Evolutionary conservation across 2,113 vertebrate species (phyloP).

Genomic region (Nerophis lumbriciformis): DNA sequence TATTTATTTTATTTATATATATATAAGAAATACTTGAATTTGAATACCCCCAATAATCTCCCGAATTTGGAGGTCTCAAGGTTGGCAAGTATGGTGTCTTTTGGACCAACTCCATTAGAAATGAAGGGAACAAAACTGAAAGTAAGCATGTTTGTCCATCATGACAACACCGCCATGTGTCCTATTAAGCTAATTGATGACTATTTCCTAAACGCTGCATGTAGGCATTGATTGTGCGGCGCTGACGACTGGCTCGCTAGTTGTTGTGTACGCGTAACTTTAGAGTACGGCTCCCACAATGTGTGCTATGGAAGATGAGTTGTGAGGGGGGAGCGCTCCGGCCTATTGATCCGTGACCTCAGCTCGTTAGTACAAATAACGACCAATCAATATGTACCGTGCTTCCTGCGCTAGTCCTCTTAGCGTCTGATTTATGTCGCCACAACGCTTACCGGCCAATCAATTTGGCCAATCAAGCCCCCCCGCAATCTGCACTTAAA

Average conservation of each 20-base stretch:
- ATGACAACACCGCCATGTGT: conserved; percentile 11
- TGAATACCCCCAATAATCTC: too few species aligned
- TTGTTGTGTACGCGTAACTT: neutral
- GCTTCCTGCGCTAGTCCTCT: conserved; percentile 8
- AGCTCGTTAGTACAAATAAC: conserved; percentile 8
- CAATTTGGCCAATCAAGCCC: neutral
- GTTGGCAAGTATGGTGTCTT: too few species aligned
- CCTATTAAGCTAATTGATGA: neutral
- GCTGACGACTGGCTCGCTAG: neutral
- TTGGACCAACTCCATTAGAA: too few species aligned
- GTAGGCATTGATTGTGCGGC: neutral
- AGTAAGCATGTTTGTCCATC: too few species aligned
- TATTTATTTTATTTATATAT: too few species aligned
- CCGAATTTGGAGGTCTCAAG: too few species aligned
- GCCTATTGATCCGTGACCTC: conserved; percentile 1
- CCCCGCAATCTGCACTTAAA: neutral
- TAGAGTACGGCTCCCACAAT: neutral
- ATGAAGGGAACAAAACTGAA: too few species aligned
- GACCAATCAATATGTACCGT: conserved; percentile 1
- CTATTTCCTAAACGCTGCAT: neutral
- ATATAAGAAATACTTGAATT: too few species aligned
- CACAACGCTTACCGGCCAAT: neutral
- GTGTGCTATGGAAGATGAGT: neutral
- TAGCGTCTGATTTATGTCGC: neutral
- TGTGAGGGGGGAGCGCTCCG: neutral